Evolutionary conservation across 2,888 invertebrate species (phyloP).

Genomic region (Pimpla rufipes): DNA sequence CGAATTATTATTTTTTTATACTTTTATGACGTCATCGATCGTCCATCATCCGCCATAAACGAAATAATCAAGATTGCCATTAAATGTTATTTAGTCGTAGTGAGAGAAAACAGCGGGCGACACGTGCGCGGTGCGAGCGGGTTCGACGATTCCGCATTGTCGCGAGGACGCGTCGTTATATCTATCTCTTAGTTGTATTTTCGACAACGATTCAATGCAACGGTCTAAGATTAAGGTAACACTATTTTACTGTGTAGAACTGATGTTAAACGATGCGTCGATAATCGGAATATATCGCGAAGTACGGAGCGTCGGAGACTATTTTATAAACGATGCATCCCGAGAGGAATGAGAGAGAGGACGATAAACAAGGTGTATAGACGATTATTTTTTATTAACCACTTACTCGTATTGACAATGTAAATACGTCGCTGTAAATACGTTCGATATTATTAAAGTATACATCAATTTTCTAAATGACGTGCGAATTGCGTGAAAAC

Average conservation of each 20-base stretch:
- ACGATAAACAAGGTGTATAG: conserved; percentile 52
- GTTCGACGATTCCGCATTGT: conserved; percentile 7
- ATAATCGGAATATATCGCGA: conserved; percentile 9
- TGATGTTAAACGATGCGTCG: conserved; percentile 33
- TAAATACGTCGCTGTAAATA: conserved; percentile 80
- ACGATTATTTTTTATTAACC: conserved; percentile 69
- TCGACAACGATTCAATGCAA: conserved; percentile 68
- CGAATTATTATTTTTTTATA: conserved; percentile 46
- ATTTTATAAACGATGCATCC: conserved; percentile 27
- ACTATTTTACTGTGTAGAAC: conserved; percentile 35
- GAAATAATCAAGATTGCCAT: conserved; percentile 59
- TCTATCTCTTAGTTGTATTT: conserved; percentile 58
- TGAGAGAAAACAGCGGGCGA: conserved; percentile 25
- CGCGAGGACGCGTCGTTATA: conserved; percentile 25
- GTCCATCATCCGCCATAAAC: conserved; percentile 46
- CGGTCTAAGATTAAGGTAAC: conserved; percentile 57
- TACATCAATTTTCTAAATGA: conserved; percentile 54
- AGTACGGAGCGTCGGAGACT: background rate
- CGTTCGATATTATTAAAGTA: conserved; percentile 74
- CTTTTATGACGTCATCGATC: conserved; percentile 43
- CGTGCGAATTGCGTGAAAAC: conserved; percentile 5
- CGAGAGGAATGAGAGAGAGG: conserved; percentile 14
- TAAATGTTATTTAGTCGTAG: conserved; percentile 64
- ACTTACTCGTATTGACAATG: conserved; percentile 76
- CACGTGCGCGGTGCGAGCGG: conserved; percentile 16